Conservation (phyloP, 1,140 invertebrate species). For the Microplitis demolitor region DNA sequence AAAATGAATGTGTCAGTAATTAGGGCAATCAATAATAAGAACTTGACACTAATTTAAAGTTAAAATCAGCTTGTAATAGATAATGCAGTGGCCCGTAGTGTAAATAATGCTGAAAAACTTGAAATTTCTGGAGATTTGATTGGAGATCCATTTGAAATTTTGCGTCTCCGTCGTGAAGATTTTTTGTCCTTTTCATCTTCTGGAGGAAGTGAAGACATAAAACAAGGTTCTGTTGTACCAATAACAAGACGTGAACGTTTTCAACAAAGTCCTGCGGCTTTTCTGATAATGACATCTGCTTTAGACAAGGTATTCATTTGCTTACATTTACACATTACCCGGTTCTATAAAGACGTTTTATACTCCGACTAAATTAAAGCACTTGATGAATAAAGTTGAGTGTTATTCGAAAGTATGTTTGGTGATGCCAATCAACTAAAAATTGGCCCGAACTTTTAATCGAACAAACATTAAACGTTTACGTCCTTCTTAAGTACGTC, state of each 20-base stretch:
- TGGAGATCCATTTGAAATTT: constrained; percentile 92
- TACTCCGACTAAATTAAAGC: too few relatives aligned
- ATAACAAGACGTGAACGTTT: constrained; percentile 75
- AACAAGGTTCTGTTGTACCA: constrained; percentile 77
- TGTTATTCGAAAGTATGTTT: too few relatives aligned
- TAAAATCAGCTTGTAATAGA: constrained; percentile 74
- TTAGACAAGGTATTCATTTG: constrained; percentile 74
- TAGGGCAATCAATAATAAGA: too few relatives aligned
- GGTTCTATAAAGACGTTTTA: background rate
- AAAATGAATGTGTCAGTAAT: too few relatives aligned
- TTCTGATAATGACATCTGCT: constrained; percentile 85
- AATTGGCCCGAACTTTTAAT: too few relatives aligned
- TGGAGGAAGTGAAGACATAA: constrained; percentile 84
- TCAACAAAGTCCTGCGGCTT: constrained; percentile 88
- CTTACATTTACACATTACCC: background rate
- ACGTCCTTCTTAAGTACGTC: too few relatives aligned
- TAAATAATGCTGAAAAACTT: constrained; percentile 68
- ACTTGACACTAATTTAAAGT: background rate
- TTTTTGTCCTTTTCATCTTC: constrained; percentile 76
- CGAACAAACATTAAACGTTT: too few relatives aligned
- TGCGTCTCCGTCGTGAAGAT: constrained; percentile 84
- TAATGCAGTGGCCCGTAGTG: constrained; percentile 82
- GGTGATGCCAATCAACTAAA: background rate
- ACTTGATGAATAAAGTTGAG: too few relatives aligned
- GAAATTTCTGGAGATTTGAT: constrained; percentile 75